Conservation (phyloP, 1,140 invertebrate genomes). For the Diorhabda carinulata region DNA sequence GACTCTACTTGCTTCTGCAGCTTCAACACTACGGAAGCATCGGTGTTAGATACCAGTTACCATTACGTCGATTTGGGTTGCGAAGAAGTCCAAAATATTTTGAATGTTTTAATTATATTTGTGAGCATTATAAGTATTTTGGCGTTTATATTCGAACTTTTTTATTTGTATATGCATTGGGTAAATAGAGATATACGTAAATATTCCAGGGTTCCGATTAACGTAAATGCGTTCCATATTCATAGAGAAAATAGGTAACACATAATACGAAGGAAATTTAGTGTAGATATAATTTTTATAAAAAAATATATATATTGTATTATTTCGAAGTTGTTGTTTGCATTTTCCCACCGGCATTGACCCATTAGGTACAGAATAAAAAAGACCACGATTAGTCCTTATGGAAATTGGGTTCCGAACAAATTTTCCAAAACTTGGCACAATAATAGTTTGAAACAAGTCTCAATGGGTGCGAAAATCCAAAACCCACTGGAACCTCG, state of each 20-base stretch:
- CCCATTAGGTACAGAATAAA: too few species aligned
- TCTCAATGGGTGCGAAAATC: too few species aligned
- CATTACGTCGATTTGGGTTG: conserved; percentile 51
- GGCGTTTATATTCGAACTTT: conserved; percentile 45
- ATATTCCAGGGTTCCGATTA: conserved; percentile 35
- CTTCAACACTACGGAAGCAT: conserved; percentile 20
- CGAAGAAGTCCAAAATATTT: conserved; percentile 47
- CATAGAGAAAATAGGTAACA: conserved; percentile 6
- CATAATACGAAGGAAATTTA: not conserved
- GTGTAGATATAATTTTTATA: too few species aligned
- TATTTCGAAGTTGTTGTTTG: too few species aligned
- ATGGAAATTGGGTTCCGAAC: too few species aligned
- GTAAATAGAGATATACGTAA: conserved; percentile 45
- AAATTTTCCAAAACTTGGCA: too few species aligned
- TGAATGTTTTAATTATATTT: conserved; percentile 46
- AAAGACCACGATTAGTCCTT: too few species aligned
- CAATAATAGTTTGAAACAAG: too few species aligned
- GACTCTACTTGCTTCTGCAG: conserved; percentile 44
- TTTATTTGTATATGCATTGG: conserved; percentile 52
- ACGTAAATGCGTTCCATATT: conserved; percentile 5
- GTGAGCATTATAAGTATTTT: conserved; percentile 46
- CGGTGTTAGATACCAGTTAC: conserved; percentile 32
- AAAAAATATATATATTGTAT: too few species aligned
- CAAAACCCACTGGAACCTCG: too few species aligned
- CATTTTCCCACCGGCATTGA: too few species aligned